Base-by-base conservation (phyloP, 2,888 invertebrate species). In the Troides aeacus region DNA sequence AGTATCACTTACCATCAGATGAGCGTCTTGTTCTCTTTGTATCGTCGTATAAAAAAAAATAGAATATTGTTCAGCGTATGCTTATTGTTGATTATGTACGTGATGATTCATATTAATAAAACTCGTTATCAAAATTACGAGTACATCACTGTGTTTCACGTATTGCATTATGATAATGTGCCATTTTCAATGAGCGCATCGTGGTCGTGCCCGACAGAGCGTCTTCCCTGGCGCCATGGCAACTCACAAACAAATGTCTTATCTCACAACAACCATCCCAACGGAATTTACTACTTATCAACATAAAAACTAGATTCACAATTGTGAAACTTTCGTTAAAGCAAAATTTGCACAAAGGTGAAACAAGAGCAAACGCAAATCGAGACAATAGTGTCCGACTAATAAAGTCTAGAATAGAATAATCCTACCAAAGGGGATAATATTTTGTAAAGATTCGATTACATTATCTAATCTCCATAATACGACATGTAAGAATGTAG, bases 121-220 rank as follows among this genome's bases (percentile, higher is more conserved):
- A 53, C 7, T 53, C 53, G 53, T 53, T 53, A 53, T 53, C 53
- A 74, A 77, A 66, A 64, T 71, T 81, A 85, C 82, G 80, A 79
- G 83, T 84, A 82, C 85, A 86, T 87, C 83, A 81, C 85, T 86
- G 80, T 84, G 89, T 89, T 88, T 86, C 88, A 79, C 82, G 84
- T 86, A 83, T 86, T 87, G 86, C 87, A 88, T 90, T 89, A 90
- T 90, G 88, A 86, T 91, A 90, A 90, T 90, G 84, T 84, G 88
- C 87, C 87, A 89, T 89, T 90, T 89, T 82, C 84, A 87, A 84
- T 84, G 81, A 82, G 86, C 84, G 83, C 85, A 85, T 86, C 86
- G 73, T 69, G 71, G 74, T 78, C 78, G 83, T 84, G 84, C 80
- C 73, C 77, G 79, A 79, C 78, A 74, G 78, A 78, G 81, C 83